Conservation (phyloP, 2,797 vertebrate genomes). For the Myotis myotis region DNA sequence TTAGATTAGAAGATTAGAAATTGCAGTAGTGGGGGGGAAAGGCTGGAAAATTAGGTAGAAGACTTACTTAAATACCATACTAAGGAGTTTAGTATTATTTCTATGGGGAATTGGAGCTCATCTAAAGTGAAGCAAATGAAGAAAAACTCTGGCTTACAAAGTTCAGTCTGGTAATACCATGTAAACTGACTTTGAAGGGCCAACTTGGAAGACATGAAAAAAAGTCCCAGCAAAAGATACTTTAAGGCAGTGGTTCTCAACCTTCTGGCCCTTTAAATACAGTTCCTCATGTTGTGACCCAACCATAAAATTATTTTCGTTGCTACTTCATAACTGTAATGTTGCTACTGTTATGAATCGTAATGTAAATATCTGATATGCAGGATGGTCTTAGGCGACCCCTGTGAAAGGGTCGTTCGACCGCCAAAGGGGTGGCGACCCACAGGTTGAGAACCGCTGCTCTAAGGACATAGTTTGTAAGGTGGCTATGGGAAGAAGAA, state of each 20-base stretch:
- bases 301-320: too few relatives aligned
- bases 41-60: not conserved
- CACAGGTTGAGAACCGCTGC: too few relatives aligned
- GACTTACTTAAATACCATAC: not conserved
- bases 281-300: too few relatives aligned
- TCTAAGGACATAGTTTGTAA: not conserved
- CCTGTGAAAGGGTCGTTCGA: too few relatives aligned
- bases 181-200: not conserved
- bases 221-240: not conserved
- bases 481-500: not conserved
- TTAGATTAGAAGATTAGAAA: not conserved
- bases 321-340: too few relatives aligned
- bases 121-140: conserved; percentile 4
- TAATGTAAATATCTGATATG: too few relatives aligned
- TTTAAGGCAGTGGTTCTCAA: not conserved
- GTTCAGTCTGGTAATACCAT: not conserved
- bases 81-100: conserved; percentile 29
- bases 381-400: too few relatives aligned
- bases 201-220: conserved; percentile 3
- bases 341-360: too few relatives aligned
- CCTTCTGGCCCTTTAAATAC: too few relatives aligned
- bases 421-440: too few relatives aligned
- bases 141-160: conserved; percentile 16
- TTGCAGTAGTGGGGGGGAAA: conserved; percentile 22
- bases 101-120: not conserved